Evolutionary conservation across 2,888 invertebrate species (phyloP).

Genomic region (Mechanitis messenoides): DNA sequence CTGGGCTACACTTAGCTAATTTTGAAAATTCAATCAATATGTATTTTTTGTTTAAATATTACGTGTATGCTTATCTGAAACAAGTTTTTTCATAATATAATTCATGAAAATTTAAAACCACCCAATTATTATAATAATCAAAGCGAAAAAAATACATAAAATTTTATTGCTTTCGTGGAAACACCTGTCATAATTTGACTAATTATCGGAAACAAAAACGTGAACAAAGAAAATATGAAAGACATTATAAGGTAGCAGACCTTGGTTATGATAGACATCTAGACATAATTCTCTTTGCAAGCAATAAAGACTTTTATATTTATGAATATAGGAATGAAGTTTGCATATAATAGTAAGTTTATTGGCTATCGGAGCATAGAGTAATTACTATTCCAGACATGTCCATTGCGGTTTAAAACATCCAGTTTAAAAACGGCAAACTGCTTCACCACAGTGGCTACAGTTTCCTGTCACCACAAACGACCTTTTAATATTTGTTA

Average conservation of each 20-base stretch:
- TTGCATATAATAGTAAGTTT: constrained; percentile 16
- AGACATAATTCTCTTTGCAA: constrained; percentile 4
- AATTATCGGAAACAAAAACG: constrained; percentile 16
- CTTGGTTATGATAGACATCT: constrained; percentile 10
- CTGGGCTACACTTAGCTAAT: background rate
- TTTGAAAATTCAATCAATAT: background rate
- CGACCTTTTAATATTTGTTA: constrained; percentile 60
- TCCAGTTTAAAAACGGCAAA: constrained; percentile 44
- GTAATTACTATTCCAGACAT: constrained; percentile 23
- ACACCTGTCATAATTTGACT: constrained; percentile 16
- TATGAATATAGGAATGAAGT: constrained; percentile 7
- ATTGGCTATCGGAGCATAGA: constrained; percentile 20
- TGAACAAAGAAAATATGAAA: constrained; percentile 15
- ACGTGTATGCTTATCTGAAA: background rate
- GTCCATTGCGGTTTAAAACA: constrained; percentile 28
- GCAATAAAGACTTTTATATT: constrained; percentile 4
- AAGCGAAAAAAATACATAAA: background rate
- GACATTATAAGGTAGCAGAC: constrained; percentile 9
- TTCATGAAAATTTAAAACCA: background rate
- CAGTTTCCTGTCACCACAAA: constrained; percentile 69
- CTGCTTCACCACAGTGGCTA: constrained; percentile 56
- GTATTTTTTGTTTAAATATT: constrained; percentile 9
- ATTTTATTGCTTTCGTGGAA: constrained; percentile 6
- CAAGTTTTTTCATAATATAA: background rate
- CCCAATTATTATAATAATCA: background rate